Percentiles rank a stretch among this genome's conserved stretches.
Conservation (phyloP, 2,888 invertebrate species). For the Dasysyrphus albostriatus region DNA sequence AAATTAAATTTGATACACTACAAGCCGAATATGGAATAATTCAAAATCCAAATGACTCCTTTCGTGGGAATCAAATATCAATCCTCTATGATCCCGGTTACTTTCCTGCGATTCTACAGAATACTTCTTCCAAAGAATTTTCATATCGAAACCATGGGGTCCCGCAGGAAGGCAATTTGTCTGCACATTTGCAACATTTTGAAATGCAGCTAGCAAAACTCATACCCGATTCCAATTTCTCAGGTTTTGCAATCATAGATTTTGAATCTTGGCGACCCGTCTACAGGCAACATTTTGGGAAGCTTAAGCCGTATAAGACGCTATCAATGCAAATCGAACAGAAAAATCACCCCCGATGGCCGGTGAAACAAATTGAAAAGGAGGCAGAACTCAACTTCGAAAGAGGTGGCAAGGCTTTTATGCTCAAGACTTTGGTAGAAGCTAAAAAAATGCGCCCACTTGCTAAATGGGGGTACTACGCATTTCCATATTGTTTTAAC, state of each 20-base stretch:
- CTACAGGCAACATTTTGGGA: slow-evolving; percentile 65
- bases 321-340: slow-evolving; percentile 69
- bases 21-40: slow-evolving; percentile 52
- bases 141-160: slow-evolving; percentile 62
- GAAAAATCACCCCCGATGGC: slow-evolving; percentile 46
- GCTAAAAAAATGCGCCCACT: slow-evolving; percentile 52
- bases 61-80: slow-evolving; percentile 56
- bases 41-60: slow-evolving; percentile 60
- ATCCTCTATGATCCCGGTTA: slow-evolving; percentile 67
- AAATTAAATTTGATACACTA: slow-evolving; percentile 56
- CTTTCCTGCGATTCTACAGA: slow-evolving; percentile 64
- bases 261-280: slow-evolving; percentile 69
- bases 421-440: slow-evolving; percentile 46
- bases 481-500: slow-evolving; percentile 65
- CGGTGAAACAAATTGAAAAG: slow-evolving; percentile 53
- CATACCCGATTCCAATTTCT: slow-evolving; percentile 39
- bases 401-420: slow-evolving; percentile 46
- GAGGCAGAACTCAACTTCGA: slow-evolving; percentile 58
- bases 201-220: slow-evolving; percentile 35
- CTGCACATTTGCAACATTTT: slow-evolving; percentile 52
- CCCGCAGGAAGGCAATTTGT: slow-evolving; percentile 57
- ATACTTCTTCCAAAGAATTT: slow-evolving; percentile 58
- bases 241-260: slow-evolving; percentile 60
- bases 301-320: slow-evolving; percentile 55
- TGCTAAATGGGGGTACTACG: slow-evolving; percentile 65